A percentile compares a stretch with the other conserved stretches of the same genome.
phyloP scores from a whole-genome alignment of 1,140 invertebrate species.

The Zaprionus africanus region DNA sequence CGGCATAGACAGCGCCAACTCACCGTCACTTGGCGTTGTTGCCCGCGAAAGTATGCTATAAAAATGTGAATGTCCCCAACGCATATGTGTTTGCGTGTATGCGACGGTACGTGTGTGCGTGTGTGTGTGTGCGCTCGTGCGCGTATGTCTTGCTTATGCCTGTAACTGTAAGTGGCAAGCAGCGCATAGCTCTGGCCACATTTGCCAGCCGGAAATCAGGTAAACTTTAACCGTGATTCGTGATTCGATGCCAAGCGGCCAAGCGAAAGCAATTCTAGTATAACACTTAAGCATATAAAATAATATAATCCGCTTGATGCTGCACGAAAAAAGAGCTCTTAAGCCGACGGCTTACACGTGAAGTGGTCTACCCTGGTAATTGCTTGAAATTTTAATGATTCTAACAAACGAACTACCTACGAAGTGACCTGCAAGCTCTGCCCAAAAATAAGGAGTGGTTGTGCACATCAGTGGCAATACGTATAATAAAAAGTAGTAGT shows the following conservation, averaged over 20 bases:
- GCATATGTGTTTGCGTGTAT: constrained; percentile 27
- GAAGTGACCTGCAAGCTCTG: too few species aligned
- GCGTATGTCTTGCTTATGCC: constrained; percentile 9
- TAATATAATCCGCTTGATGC: neutral
- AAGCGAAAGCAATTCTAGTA: neutral
- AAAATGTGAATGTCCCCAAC: constrained; percentile 53
- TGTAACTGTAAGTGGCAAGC: constrained; percentile 4
- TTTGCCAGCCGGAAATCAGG: constrained; percentile 11
- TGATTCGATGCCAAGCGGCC: neutral
- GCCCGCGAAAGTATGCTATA: constrained; percentile 73
- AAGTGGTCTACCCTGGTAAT: neutral
- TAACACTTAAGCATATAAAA: neutral
- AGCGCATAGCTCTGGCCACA: constrained; percentile 6
- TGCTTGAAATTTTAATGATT: constrained; percentile 3
- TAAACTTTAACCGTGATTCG: constrained; percentile 19
- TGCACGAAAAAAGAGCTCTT: neutral
- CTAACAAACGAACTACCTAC: neutral
- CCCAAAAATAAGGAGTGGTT: too few species aligned
- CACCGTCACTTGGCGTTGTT: constrained; percentile 33
- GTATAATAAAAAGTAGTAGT: too few species aligned
- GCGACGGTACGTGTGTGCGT: constrained; percentile 4
- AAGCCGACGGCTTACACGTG: neutral
- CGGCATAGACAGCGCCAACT: constrained; percentile 33
- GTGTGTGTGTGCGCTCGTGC: constrained; percentile 10
- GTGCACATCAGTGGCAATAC: too few species aligned